A percentile compares a stretch with the other conserved stretches of the same genome.
Evolutionary conservation across 2,113 vertebrate genomes (phyloP).

Genomic region (Cygnus buccinator): DNA sequence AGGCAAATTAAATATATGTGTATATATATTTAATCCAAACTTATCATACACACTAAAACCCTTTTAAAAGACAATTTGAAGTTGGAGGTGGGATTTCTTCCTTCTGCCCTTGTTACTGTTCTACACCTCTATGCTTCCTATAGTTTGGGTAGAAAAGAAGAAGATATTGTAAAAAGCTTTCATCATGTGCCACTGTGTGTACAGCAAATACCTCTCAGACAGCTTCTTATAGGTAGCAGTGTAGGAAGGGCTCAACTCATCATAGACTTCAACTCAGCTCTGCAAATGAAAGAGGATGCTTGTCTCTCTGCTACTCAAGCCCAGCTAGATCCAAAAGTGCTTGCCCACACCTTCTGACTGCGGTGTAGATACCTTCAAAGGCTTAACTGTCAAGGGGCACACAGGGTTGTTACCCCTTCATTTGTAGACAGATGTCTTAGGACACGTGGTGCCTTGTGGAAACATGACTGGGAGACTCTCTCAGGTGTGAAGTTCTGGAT

Average conservation of each 20-base stretch:
- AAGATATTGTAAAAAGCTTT: neutral
- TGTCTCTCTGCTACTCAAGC: neutral
- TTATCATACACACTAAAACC: neutral
- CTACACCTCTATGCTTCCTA: neutral
- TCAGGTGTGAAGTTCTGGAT: neutral
- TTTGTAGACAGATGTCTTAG: neutral
- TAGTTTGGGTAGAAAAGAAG: neutral
- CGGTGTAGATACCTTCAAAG: neutral
- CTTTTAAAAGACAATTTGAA: neutral
- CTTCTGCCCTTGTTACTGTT: neutral
- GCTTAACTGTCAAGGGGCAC: neutral
- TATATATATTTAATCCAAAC: neutral
- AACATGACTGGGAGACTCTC: neutral
- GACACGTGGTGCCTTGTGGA: neutral
- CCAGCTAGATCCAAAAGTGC: neutral
- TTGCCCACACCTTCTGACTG: neutral
- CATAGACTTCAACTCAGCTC: neutral
- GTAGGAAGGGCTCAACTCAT: neutral
- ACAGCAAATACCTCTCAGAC: neutral
- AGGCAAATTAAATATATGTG: neutral
- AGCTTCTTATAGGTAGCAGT: neutral
- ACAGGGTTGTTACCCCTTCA: neutral
- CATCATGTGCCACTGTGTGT: neutral
- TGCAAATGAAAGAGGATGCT: fast-evolving
- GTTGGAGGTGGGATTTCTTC: neutral